Evolutionary conservation across 2,113 vertebrate species (phyloP).

Genomic region (Chamaea fasciata): DNA sequence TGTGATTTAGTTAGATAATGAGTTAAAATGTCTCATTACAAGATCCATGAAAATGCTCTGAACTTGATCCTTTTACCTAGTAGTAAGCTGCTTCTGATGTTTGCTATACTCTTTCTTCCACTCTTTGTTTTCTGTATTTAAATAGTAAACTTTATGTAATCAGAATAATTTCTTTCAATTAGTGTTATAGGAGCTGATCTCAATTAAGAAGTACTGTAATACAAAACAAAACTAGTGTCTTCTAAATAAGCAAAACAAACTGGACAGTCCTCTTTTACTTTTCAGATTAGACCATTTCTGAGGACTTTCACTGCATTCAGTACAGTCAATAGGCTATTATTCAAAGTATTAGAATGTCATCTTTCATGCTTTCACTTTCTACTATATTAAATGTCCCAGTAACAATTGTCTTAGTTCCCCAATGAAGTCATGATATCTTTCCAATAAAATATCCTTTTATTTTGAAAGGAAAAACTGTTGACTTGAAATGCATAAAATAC

Average conservation of each 20-base stretch:
- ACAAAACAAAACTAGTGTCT: neutral
- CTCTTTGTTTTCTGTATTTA: neutral
- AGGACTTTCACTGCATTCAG: neutral
- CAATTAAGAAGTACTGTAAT: neutral
- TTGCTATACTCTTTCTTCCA: neutral
- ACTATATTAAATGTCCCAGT: neutral
- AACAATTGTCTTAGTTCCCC: neutral
- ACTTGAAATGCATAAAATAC: neutral
- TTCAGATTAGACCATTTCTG: neutral
- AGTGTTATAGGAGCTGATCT: neutral
- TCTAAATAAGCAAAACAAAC: neutral
- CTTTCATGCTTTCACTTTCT: neutral
- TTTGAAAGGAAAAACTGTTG: neutral
- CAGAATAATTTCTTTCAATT: neutral
- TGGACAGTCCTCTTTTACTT: neutral
- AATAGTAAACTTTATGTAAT: neutral
- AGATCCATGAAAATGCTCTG: neutral
- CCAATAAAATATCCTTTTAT: neutral
- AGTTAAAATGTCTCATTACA: neutral
- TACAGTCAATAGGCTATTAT: neutral
- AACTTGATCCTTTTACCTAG: neutral
- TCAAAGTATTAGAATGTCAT: neutral
- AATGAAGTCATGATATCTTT: neutral
- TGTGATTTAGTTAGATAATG: neutral
- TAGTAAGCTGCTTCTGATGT: neutral